Evolutionary conservation across 2,888 invertebrate species (phyloP), one percentile per base, ranked within the genome.

Genomic region (Lasioglossum pauxillum): DNA sequence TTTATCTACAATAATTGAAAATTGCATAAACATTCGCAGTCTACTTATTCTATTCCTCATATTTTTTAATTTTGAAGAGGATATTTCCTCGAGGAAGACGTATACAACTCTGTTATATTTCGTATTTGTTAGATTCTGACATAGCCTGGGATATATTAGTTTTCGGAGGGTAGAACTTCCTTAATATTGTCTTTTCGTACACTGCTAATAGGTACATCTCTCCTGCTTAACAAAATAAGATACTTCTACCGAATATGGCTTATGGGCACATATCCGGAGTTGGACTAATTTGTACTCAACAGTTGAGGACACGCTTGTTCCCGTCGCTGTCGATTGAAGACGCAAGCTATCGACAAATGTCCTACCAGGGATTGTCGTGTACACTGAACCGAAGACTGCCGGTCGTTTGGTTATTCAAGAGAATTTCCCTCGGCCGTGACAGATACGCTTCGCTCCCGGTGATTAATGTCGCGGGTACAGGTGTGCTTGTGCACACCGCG

Each of bases 391-490:
- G 64, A 38, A 73, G 72, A 67, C 76, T n/a, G 69, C 12, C 14
- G 75, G 69, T 76, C 27, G 49, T 69, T 67, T 31, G n/a, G 27
- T 74, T 46, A 16, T 75, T 64, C 80, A 53, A 76, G 49, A 86
- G 86, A 89, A 86, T 88, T 80, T 88, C 85, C 31, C 69, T 82
- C 67, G 76, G 72, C 79, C 81, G 67, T 82, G 90, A 81, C 85
- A 78, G 89, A 83, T 84, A 81, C 78, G 44, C 74, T 87, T 80
- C 74, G 82, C 75, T 83, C 77, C 75, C 57, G 69, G 81, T 90
- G 90, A 90, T 90, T 90, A 88, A 89, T 90, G 84, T 78, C 89
- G 85, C 80, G 81, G 64, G 80, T 90, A 88, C 90, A 87, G 88
- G 89, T 90, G 85, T 82, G 69, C 77, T 69, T 57, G 82, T 38